Base-by-base conservation (phyloP, 2,113 vertebrate species). In the Tonatia bakeri region DNA sequence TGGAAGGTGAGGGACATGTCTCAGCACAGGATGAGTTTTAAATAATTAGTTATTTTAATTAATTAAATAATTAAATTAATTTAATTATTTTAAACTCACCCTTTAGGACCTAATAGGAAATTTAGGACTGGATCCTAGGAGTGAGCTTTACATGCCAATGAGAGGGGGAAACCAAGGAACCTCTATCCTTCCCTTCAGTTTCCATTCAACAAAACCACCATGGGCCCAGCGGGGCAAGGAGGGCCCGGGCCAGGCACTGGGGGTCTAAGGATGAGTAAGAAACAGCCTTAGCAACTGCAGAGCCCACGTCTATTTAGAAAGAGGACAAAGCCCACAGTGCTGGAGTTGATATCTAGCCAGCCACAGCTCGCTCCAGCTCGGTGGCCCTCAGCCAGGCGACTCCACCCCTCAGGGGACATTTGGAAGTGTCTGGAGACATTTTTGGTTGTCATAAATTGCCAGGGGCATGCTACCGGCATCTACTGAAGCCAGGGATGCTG, bases 321-420 rank as follows among this genome's bases (percentile, higher is more conserved):
- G n/a, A 50, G 20, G 47, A 31, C 7, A 15, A 11, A 11, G 0
- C 9, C 56, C 1, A 0, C 1, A 0, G 33, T 2, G 4, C 3
- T 4, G 45, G 38, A 6, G 1, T 61, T 61, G n/a, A 7, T 13
- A 4, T 72, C n/a, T 19, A 52, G 43, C 33, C 76, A 45, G 36
- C 38, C 0, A 5, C 26, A 67, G 31, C 50, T 70, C 6, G 14
- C 15, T 87, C 54, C 38, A 31, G 2, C 15, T 59, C 15, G 8
- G 33, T 1, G 79, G 47, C 61, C 38, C 64, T 40, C 38, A n/a
- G 5, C 15, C 5, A 20, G 61, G 33, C 13, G 7, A 47, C 8
- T 16, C 54, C 28, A 72, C 31, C 52, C 61, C 36, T 15, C 43
- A 16, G 20, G 20, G 33, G 13, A 61, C 56, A 73, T n/a, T 38